Evolutionary conservation across 2,888 invertebrate species (phyloP).

Genomic region (Brachylomia viminalis): DNA sequence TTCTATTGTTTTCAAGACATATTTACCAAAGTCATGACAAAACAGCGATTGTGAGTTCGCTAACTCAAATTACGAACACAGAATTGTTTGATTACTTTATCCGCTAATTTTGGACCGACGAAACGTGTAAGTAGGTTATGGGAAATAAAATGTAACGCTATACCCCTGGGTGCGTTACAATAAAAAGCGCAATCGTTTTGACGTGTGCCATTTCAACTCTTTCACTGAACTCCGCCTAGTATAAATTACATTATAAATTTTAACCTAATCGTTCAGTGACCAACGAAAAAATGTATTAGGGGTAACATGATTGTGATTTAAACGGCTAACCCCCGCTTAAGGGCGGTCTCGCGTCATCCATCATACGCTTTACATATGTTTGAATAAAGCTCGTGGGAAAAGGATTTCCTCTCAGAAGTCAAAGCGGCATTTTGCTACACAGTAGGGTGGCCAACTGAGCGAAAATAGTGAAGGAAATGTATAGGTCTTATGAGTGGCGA

Average conservation of each 20-base stretch:
- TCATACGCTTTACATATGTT: constrained; percentile 91
- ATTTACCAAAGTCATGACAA: constrained; percentile 76
- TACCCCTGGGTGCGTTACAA: constrained; percentile 80
- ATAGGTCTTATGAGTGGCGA: constrained; percentile 14
- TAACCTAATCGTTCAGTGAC: constrained; percentile 83
- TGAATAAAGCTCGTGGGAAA: constrained; percentile 91
- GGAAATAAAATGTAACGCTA: constrained; percentile 75
- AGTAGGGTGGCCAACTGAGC: constrained; percentile 76
- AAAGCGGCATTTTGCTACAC: constrained; percentile 83
- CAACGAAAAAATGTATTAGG: constrained; percentile 86
- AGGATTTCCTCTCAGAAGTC: constrained; percentile 90
- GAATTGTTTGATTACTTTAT: constrained; percentile 75
- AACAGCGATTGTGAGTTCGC: constrained; percentile 72
- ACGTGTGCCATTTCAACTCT: constrained; percentile 87
- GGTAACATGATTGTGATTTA: constrained; percentile 88
- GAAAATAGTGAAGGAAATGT: constrained; percentile 24
- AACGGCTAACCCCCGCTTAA: constrained; percentile 84
- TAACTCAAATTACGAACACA: constrained; percentile 73
- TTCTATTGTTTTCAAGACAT: constrained; percentile 80
- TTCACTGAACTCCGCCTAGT: constrained; percentile 77
- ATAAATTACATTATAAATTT: constrained; percentile 89
- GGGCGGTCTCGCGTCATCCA: constrained; percentile 88
- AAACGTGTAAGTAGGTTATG: constrained; percentile 45
- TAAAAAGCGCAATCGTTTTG: constrained; percentile 87
- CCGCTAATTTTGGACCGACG: constrained; percentile 54